Base-by-base conservation (phyloP, 1,140 invertebrate species). In the Babylonia areolata region DNA sequence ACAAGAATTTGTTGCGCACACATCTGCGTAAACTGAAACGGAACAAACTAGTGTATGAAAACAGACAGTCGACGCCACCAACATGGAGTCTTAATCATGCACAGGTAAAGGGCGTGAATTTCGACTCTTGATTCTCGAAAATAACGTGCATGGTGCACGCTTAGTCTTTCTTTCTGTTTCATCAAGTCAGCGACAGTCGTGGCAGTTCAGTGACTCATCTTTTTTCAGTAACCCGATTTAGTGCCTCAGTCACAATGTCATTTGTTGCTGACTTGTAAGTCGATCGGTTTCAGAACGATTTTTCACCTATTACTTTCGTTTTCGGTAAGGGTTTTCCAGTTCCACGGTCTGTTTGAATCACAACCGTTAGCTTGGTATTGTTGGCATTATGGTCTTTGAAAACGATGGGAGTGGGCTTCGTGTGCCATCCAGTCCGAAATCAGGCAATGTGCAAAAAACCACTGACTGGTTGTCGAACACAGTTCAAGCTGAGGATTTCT, bases 221-320 rank as follows among this genome's bases (percentile, higher is more conserved):
- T 79, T 17, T 79, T 0, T 0, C 58, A 46, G 1, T 9, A 40
- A 42, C 3, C 0, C 15, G 33, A 12, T 37, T 35, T 15, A 2
- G 15, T 77, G 28, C 33, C 31, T 17, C n/a, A 33, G 33, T 35
- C 12, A 33, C 17, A 35, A 17, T 23, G 33, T 37, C 12, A 31
- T 40, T 79, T n/a, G 39, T 79, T 15, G 31, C 77, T 40, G 37
- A 33, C 20, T 42, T 79, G 6, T 5, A 11, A 9, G 77, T 37
- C 15, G 77, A 11, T 28, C 31, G 37, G 39, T n/a, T 42, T 40
- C 42, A 23, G 37, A 79, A 28, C 39, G n/a, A 37, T 42, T 42
- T 79, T 42, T 33, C 17, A 39, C 37, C 11, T 42, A 33, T 9
- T 80, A 80, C 78, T 80, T 80, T 80, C 78, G 78, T 51, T 80